Base-by-base conservation (phyloP, 2,888 invertebrate genomes). In the Loripinus fragilis region DNA sequence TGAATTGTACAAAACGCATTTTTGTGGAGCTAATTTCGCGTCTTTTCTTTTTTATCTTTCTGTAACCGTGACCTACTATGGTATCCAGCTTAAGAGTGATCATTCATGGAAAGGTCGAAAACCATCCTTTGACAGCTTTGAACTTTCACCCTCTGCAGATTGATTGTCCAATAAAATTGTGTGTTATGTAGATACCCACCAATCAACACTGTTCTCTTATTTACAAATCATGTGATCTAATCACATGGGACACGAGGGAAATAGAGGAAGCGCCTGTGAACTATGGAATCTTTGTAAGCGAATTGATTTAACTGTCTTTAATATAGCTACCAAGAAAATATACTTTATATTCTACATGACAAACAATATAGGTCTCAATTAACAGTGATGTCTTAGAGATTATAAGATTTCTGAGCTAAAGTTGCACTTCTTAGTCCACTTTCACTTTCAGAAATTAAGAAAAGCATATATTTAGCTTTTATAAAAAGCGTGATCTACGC, bases 1-100 rank as follows among this genome's bases (percentile, higher is more conserved):
- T 64, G 85, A 90, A 91, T 71, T 89, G 90, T 30, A 91, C 89
- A 79, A 90, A 86, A 65, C 90, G 83, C 91, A 91, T 91, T 30
- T 76, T 74, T 0, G 10, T 20, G 3, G n/a, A n/a, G 33, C 65
- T 25, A 33, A 65, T 25, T 10, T 65, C n/a, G 65, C 15, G 38
- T 38, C 65, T 5, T n/a, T 33, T 33, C 35, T 20, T 65, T 41
- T 15, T 65, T 65, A 65, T 65, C 41, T 65, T 65, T 41, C 17
- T 10, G 23, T 28, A n/a, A 15, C 65, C 30, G 5, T 25, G 25
- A 23, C 52, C 25, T 52, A 5, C 7, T 25, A 52, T 28, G 52
- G 52, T 52, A 12, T 28, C 15, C 52, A 28, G 23, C 52, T 23
- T 23, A 20, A 52, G 12, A 3, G 3, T 15, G 3, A n/a, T 17